phyloP scores from a whole-genome alignment of 2,113 vertebrate species.

The Thamnaconus septentrionalis region DNA sequence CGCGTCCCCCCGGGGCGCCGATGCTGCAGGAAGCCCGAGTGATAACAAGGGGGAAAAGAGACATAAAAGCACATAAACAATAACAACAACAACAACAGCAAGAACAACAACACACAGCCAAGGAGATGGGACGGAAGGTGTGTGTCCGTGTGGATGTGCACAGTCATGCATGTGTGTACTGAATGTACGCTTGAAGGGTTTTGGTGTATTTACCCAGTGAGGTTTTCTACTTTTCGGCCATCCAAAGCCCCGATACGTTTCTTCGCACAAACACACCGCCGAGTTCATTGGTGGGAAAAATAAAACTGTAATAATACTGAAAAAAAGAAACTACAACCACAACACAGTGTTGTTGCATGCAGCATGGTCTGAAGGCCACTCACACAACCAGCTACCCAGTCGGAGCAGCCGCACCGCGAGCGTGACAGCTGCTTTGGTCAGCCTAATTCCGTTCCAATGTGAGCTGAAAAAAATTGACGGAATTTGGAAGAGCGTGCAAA shows the following conservation, averaged over 20 bases:
- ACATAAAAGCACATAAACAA: slow-evolving; percentile 70
- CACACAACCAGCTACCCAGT: too few relatives aligned
- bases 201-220: slow-evolving; percentile 21
- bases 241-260: slow-evolving; percentile 8
- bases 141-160: neutral
- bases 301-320: too few relatives aligned
- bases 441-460: too few relatives aligned
- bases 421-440: too few relatives aligned
- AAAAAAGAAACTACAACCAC: too few relatives aligned
- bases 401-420: too few relatives aligned
- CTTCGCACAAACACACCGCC: neutral
- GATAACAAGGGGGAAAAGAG: slow-evolving; percentile 55
- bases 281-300: too few relatives aligned
- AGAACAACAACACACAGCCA: slow-evolving; percentile 29
- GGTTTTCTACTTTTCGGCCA: slow-evolving; percentile 6
- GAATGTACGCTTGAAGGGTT: neutral
- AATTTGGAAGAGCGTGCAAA: too few relatives aligned
- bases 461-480: too few relatives aligned
- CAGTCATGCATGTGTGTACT: neutral
- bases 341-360: too few relatives aligned
- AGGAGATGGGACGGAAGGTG: slow-evolving; percentile 27
- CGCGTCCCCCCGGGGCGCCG: slow-evolving; percentile 51
- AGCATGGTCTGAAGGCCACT: too few relatives aligned
- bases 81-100: too few relatives aligned
- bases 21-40: slow-evolving; percentile 60